These are phyloP conservation scores for Valencia hispanica DNA, from an alignment of 2,797 vertebrate species.

Conservation along the genomic window DNA sequence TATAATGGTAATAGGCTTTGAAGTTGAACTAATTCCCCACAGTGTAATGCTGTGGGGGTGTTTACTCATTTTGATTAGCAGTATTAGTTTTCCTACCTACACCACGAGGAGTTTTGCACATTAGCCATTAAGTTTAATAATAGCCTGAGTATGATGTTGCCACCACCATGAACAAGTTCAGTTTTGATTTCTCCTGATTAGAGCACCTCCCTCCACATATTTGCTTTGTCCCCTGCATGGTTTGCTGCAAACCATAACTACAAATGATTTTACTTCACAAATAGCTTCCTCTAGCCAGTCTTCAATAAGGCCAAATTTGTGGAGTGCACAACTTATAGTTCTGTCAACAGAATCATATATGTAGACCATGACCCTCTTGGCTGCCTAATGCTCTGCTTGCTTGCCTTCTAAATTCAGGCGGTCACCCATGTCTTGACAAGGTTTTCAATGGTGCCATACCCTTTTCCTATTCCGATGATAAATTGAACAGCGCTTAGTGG, in stretches of 20 bases:
- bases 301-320: neutral
- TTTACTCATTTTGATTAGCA: neutral
- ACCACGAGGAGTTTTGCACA: neutral
- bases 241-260: neutral
- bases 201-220: neutral
- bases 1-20: neutral
- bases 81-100: neutral
- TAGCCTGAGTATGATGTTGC: neutral
- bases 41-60: neutral
- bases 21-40: neutral
- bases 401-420: neutral
- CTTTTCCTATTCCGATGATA: neutral
- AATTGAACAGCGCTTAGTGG: neutral
- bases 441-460: neutral
- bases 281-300: neutral
- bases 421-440: neutral
- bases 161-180: no score
- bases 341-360: neutral
- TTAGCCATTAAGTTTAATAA: neutral
- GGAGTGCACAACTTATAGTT: neutral
- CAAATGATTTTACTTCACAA: no score
- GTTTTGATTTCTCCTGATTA: no score
- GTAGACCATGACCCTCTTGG: neutral
- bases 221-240: neutral
- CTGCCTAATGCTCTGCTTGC: neutral